Evolutionary conservation across 2,113 vertebrate species (phyloP).

Genomic region (Puntigrus tetrazona): DNA sequence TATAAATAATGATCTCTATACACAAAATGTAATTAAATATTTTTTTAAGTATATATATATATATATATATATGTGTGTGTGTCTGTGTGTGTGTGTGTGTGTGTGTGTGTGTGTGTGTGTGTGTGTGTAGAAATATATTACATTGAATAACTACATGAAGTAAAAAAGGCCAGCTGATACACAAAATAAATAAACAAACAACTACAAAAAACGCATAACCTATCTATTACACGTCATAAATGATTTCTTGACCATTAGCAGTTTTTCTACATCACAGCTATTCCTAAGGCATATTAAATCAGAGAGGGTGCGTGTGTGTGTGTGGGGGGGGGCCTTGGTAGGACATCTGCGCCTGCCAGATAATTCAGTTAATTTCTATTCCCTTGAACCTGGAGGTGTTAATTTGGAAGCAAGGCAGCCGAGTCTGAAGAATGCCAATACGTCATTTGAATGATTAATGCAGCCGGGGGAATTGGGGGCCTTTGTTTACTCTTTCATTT

Average conservation of each 20-base stretch:
- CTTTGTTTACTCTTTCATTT: constrained; percentile 93
- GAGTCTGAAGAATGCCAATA: constrained; percentile 93
- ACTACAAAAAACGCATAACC: constrained; percentile 50
- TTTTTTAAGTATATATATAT: too few species aligned
- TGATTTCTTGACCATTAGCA: constrained; percentile 90
- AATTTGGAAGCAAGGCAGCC: constrained; percentile 91
- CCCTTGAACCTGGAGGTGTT: constrained; percentile 96
- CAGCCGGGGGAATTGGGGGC: constrained; percentile 87
- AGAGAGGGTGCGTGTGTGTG: constrained; percentile 77
- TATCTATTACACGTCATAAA: constrained; percentile 80
- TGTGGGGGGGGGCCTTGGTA: constrained; percentile 76
- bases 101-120: background rate
- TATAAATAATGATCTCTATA: background rate
- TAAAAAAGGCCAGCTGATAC: too few species aligned
- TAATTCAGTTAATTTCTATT: constrained; percentile 96
- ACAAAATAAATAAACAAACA: too few species aligned
- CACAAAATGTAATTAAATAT: too few species aligned
- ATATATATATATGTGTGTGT: too few species aligned
- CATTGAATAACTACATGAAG: too few species aligned
- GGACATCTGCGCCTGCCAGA: constrained; percentile 95
- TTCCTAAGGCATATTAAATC: constrained; percentile 88
- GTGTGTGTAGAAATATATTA: too few species aligned
- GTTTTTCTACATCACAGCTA: constrained; percentile 84
- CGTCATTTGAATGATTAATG: constrained; percentile 96
- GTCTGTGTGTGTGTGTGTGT: constrained; percentile 64